Base-by-base conservation (phyloP, 2,113 vertebrate genomes). In the Trogon surrucura region DNA sequence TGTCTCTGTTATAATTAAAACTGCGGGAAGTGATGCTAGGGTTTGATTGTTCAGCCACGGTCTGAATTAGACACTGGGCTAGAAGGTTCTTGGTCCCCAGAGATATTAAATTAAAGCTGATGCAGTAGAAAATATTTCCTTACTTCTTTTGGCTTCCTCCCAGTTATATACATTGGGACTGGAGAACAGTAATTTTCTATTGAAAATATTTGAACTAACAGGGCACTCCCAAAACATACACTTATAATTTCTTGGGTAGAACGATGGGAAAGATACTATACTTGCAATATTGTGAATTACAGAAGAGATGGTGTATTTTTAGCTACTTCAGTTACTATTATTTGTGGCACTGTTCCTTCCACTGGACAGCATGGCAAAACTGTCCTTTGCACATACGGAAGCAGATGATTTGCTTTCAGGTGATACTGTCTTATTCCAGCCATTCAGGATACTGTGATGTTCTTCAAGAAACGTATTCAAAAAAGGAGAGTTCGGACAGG, bases 1-100 rank as follows among this genome's bases (percentile, higher is more conserved):
- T 89, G 86, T 94, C 91, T 95, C 91, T 80, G 69, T 91, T 96
- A 83, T 91, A 97, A 95, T 91, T 96, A 91, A 96, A 96, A 85
- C 69, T 92, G 80, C 90, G 88, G 96, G 93, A 97, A 94, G 91
- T 65, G 71, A 90, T 95, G 79, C 60, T 95, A 78, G 93, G 91
- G 69, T 92, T 90, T 94, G 90, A 89, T 94, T 97, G 86, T 71
- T 86, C 80, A 86, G 69, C 75, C 79, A 75, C 5, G 15, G 58
- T 80, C 91, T 96, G 92, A 96, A 89, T 96, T 94, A 94, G 86
- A 94, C 50, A 45, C 30, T 92, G 70, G 53, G 56, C 56, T 96
- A 53, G 67, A 96, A 96, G 53, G 54, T 80, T 84, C 5, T n/a
- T 95, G 56, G 74, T 91, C 91, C 73, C 45, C 66, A 89, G 90